Evolutionary conservation across 2,888 invertebrate genomes (phyloP).

Genomic region (Papilio demoleus): DNA sequence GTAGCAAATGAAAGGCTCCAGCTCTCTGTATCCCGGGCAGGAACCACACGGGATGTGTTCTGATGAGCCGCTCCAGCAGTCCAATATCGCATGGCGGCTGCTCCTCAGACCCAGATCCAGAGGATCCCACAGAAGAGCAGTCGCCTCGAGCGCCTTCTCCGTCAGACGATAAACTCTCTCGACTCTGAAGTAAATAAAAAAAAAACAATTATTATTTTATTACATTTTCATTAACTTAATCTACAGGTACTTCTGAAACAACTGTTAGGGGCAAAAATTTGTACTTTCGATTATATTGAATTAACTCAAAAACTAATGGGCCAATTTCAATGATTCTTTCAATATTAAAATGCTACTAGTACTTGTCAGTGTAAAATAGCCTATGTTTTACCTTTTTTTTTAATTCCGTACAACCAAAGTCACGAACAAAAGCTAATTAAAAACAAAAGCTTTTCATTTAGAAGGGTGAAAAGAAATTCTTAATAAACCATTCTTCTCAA

Average conservation of each 20-base stretch:
- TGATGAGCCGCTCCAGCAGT: constrained; percentile 92
- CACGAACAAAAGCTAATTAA: too few relatives aligned
- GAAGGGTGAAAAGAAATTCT: constrained; percentile 26
- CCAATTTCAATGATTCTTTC: too few relatives aligned
- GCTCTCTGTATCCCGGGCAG: constrained; percentile 96
- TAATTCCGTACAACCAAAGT: too few relatives aligned
- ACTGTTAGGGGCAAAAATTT: too few relatives aligned
- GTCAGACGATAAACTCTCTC: constrained; percentile 87
- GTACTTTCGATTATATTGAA: too few relatives aligned
- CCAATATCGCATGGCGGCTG: constrained; percentile 93
- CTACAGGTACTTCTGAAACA: too few relatives aligned
- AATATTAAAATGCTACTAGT: too few relatives aligned
- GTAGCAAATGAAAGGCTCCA: constrained; percentile 96
- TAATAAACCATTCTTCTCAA: not conserved
- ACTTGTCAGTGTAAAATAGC: too few relatives aligned
- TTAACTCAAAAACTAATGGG: too few relatives aligned
- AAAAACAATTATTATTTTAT: not conserved
- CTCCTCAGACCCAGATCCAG: constrained; percentile 84
- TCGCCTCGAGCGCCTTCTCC: constrained; percentile 85
- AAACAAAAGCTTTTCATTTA: constrained; percentile 15
- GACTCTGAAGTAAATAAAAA: constrained; percentile 76
- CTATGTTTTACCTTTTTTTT: too few relatives aligned
- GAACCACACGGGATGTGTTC: constrained; percentile 98
- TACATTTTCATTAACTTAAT: not conserved
- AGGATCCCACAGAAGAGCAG: constrained; percentile 82